These are phyloP conservation scores for Novumbra hubbsi DNA, from an alignment of 2,797 vertebrate genomes.

Conservation along the genomic window DNA sequence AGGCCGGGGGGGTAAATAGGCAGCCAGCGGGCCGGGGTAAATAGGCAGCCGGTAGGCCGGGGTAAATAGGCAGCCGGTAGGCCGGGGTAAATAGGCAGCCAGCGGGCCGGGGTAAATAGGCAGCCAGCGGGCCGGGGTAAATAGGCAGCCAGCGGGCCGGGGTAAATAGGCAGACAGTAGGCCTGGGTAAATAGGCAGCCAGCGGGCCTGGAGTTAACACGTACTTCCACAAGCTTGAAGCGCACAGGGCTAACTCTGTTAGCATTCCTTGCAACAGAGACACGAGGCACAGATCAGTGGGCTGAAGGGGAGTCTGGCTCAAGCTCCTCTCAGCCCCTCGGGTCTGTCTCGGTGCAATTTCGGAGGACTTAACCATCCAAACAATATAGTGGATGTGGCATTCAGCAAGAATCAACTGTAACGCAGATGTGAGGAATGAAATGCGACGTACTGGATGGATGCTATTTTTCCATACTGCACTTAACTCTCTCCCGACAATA, in stretches of 20 bases:
- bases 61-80: too few relatives aligned
- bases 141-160: too few relatives aligned
- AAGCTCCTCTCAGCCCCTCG: background rate
- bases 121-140: too few relatives aligned
- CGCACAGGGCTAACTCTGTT: background rate
- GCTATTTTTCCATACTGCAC: background rate
- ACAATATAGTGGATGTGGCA: conserved; percentile 5
- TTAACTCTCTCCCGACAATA: background rate
- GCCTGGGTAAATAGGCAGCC: too few relatives aligned
- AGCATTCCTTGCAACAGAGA: background rate
- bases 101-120: too few relatives aligned
- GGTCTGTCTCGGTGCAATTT: conserved; percentile 6
- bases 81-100: too few relatives aligned
- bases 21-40: too few relatives aligned
- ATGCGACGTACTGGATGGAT: background rate
- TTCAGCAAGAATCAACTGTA: background rate
- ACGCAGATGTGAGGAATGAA: background rate
- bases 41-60: too few relatives aligned
- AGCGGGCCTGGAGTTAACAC: background rate
- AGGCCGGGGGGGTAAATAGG: too few relatives aligned
- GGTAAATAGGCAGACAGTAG: too few relatives aligned
- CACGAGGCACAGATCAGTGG: conserved; percentile 10
- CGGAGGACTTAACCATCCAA: conserved; percentile 11
- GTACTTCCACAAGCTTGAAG: conserved; percentile 12
- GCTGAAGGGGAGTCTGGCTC: background rate